Conservation (phyloP, 2,888 invertebrate genomes). For the Cantharis nigra region DNA sequence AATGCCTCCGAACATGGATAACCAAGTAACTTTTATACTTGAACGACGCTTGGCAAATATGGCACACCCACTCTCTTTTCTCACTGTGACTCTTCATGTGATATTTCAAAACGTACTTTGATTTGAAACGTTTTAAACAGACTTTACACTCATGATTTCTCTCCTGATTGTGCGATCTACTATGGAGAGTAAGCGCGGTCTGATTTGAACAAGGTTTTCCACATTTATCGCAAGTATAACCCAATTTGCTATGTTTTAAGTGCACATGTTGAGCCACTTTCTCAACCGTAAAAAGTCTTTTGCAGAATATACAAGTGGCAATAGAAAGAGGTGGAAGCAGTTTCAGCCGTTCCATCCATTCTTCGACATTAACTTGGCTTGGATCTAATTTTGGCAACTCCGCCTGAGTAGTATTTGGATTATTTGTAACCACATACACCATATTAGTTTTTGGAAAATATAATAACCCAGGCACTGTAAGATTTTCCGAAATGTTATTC, state of each 20-base stretch:
- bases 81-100: slow-evolving; percentile 14
- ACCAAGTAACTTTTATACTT: not conserved
- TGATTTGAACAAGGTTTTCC: slow-evolving; percentile 32
- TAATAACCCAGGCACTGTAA: not conserved
- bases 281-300: not conserved
- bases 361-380: not conserved
- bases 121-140: slow-evolving; percentile 44
- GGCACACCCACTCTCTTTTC: slow-evolving; percentile 23
- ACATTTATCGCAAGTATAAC: slow-evolving; percentile 29
- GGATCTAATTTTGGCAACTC: not conserved
- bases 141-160: slow-evolving; percentile 59
- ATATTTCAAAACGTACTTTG: slow-evolving; percentile 21
- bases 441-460: not conserved
- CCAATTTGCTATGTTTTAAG: not conserved
- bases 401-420: not conserved
- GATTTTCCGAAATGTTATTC: not conserved
- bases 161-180: slow-evolving; percentile 59
- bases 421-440: not conserved
- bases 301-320: not conserved
- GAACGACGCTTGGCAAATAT: slow-evolving; percentile 19
- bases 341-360: not conserved
- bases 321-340: not conserved
- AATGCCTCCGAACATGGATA: not conserved
- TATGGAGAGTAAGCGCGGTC: slow-evolving; percentile 46
- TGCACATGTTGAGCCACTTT: not conserved